A percentile compares a stretch with the other conserved stretches of the same genome.
Conservation (phyloP, 2,888 invertebrate genomes). For the Panopea generosa region DNA sequence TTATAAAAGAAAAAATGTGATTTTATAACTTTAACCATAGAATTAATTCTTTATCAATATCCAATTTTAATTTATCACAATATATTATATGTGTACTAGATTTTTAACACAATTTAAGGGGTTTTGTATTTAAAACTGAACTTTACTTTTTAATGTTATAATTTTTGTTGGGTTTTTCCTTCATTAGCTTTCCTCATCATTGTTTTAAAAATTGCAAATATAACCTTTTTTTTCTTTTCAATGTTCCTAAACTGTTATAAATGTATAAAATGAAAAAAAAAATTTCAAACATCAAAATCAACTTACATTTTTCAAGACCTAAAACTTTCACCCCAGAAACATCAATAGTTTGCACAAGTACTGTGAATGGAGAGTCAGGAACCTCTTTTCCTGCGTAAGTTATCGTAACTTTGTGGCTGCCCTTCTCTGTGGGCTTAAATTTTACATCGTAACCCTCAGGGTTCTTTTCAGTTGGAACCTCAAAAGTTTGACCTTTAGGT, state of each 20-base stretch:
- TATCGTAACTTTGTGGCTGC: slow-evolving; percentile 83
- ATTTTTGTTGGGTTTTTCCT: too few species aligned
- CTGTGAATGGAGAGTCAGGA: slow-evolving; percentile 85
- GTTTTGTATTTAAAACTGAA: too few species aligned
- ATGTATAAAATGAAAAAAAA: too few species aligned
- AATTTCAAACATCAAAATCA: too few species aligned
- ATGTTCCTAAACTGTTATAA: too few species aligned
- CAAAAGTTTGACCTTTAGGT: slow-evolving; percentile 87
- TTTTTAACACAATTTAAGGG: too few species aligned
- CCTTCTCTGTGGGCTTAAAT: slow-evolving; percentile 84
- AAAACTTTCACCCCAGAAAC: slow-evolving; percentile 94
- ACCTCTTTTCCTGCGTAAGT: slow-evolving; percentile 85
- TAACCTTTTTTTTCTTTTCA: too few species aligned
- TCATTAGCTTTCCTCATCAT: too few species aligned
- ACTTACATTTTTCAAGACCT: slow-evolving; percentile 95
- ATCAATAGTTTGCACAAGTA: slow-evolving; percentile 87
- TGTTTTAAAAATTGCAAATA: too few species aligned
- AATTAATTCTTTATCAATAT: not conserved
- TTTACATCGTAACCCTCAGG: slow-evolving; percentile 87
- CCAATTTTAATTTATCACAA: not conserved
- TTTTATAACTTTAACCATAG: not conserved
- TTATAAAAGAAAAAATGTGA: not conserved
- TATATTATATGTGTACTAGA: too few species aligned
- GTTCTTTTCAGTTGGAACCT: slow-evolving; percentile 91
- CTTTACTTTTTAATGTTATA: too few species aligned